A percentile compares a stretch with the other conserved stretches of the same genome.
phyloP scores from a whole-genome alignment of 2,113 vertebrate genomes.

The Hippotragus niger region DNA sequence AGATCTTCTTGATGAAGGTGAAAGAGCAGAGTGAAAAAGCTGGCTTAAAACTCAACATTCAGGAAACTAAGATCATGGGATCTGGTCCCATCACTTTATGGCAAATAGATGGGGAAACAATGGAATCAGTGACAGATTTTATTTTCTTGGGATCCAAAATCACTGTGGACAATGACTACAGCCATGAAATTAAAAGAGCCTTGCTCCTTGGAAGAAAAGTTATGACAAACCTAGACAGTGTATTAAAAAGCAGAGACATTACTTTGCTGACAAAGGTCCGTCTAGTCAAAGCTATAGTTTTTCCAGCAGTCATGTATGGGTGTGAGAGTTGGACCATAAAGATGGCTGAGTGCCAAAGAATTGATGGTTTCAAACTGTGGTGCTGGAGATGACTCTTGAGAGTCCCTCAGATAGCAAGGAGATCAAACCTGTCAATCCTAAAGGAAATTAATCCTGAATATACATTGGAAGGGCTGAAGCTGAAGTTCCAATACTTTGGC shows the following conservation, averaged over 20 bases:
- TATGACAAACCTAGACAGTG: background rate
- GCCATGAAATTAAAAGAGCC: background rate
- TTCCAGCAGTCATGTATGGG: background rate
- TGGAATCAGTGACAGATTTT: background rate
- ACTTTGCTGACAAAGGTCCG: background rate
- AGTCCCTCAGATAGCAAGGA: background rate
- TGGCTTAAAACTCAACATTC: background rate
- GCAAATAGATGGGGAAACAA: background rate
- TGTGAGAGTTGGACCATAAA: background rate
- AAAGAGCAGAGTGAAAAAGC: background rate
- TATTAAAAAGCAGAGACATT: background rate
- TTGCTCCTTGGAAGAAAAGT: background rate
- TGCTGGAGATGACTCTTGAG: background rate
- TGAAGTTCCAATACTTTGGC: background rate
- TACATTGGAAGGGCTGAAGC: background rate
- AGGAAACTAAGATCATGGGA: background rate
- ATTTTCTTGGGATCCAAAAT: background rate
- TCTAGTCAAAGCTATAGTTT: background rate
- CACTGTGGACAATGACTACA: background rate
- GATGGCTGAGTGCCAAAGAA: background rate
- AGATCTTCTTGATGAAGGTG: background rate
- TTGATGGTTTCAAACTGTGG: background rate
- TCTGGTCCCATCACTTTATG: background rate
- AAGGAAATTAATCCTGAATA: background rate
- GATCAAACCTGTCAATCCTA: background rate